Conservation (phyloP, 1,140 invertebrate species). For the Epicauta chinensis region DNA sequence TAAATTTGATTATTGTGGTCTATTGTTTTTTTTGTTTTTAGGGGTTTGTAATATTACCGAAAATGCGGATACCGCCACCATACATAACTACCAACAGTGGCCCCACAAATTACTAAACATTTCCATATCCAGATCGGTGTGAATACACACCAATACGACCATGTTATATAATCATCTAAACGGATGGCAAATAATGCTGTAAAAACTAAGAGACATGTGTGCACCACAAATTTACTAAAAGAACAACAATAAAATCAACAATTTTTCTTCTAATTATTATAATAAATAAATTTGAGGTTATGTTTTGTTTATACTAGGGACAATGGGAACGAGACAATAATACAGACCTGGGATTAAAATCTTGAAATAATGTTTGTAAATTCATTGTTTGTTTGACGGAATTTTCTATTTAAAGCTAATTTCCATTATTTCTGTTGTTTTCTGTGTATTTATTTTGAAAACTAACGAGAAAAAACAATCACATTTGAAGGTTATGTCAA, state of each 20-base stretch:
- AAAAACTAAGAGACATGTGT: conserved; percentile 86
- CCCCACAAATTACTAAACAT: conserved; percentile 79
- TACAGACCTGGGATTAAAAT: conserved; percentile 84
- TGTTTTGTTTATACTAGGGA: neutral
- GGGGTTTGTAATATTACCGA: conserved; percentile 49
- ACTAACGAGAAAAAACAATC: too few relatives aligned
- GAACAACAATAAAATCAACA: conserved; percentile 40
- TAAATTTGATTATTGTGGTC: conserved; percentile 24
- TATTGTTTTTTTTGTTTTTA: too few relatives aligned
- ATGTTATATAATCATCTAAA: conserved; percentile 76
- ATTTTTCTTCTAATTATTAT: conserved; percentile 3
- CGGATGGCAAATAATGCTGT: conserved; percentile 83
- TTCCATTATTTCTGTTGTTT: too few relatives aligned
- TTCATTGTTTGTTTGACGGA: conserved; percentile 66
- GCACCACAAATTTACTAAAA: conserved; percentile 92
- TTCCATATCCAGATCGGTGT: conserved; percentile 97
- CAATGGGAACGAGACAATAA: neutral
- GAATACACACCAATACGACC: conserved; percentile 94
- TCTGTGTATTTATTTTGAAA: too few relatives aligned
- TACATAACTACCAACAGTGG: conserved; percentile 82
- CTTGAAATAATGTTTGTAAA: conserved; percentile 82
- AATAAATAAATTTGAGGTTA: conserved; percentile 23
- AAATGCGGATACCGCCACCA: conserved; percentile 94
- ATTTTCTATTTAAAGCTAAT: too few relatives aligned
- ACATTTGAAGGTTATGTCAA: too few relatives aligned